These are phyloP conservation scores for Hedya salicella DNA, from an alignment of 2,888 invertebrate species.

Conservation along the genomic window DNA sequence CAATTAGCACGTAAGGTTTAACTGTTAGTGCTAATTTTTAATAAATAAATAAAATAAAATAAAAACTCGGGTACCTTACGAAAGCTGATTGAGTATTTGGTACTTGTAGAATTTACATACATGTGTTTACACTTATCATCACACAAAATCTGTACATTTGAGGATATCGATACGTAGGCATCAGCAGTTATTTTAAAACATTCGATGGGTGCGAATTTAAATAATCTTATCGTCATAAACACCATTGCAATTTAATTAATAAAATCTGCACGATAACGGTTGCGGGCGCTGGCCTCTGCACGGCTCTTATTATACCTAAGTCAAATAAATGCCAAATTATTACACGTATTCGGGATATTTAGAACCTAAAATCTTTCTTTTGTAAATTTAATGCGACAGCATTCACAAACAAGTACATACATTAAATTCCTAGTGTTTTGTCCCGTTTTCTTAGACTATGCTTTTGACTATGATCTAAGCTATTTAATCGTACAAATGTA, in stretches of 20 bases:
- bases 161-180: conserved; percentile 24
- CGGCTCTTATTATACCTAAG: conserved; percentile 8
- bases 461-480: too few relatives aligned
- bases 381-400: not conserved
- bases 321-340: not conserved
- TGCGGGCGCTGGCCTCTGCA: conserved; percentile 1
- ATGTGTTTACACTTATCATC: too few relatives aligned
- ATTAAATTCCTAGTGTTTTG: too few relatives aligned
- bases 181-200: conserved; percentile 28
- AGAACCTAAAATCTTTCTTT: not conserved
- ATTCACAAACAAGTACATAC: not conserved
- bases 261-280: conserved; percentile 13
- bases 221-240: conserved; percentile 36
- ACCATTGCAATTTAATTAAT: conserved; percentile 26
- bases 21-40: too few relatives aligned
- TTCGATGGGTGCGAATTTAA: conserved; percentile 17
- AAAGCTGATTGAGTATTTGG: too few relatives aligned
- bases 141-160: too few relatives aligned
- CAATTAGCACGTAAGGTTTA: too few relatives aligned
- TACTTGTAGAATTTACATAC: too few relatives aligned
- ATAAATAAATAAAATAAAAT: too few relatives aligned
- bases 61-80: too few relatives aligned
- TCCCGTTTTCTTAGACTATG: too few relatives aligned
- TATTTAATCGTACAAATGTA: too few relatives aligned
- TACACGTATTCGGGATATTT: not conserved